These are phyloP conservation scores for Zenarchopterus dispar DNA, from an alignment of 2,797 vertebrate species.

Conservation along the genomic window DNA sequence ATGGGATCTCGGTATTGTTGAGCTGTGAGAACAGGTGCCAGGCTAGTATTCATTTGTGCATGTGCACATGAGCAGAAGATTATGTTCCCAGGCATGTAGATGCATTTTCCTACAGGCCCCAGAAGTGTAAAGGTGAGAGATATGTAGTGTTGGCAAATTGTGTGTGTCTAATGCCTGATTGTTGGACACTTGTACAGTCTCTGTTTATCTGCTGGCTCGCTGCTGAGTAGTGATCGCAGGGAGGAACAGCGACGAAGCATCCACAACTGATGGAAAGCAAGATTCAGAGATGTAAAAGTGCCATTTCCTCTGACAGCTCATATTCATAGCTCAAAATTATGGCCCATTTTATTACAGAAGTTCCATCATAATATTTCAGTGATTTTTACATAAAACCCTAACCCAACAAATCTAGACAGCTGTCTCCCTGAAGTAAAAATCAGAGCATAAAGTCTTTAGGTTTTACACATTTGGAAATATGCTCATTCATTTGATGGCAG, in stretches of 20 bases:
- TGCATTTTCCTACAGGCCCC: slow-evolving; percentile 30
- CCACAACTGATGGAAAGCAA: slow-evolving; percentile 4
- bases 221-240: slow-evolving; percentile 49
- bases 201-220: slow-evolving; percentile 39
- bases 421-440: slow-evolving; percentile 14
- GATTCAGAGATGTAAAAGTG: slow-evolving; percentile 27
- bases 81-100: slow-evolving; percentile 19
- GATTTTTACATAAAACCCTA: slow-evolving; percentile 13
- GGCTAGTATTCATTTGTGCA: slow-evolving; percentile 35
- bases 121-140: slow-evolving; percentile 69
- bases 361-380: slow-evolving; percentile 10
- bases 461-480: slow-evolving; percentile 9
- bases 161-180: slow-evolving; percentile 66
- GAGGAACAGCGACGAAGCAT: slow-evolving; percentile 27
- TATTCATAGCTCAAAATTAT: slow-evolving; percentile 22
- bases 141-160: slow-evolving; percentile 52
- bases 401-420: slow-evolving; percentile 1
- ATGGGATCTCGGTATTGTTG: slow-evolving; percentile 35
- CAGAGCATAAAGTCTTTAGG: background rate
- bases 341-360: background rate
- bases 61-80: slow-evolving; percentile 18
- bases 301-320: slow-evolving; percentile 4
- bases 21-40: slow-evolving; percentile 69
- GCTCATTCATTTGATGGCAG: slow-evolving; percentile 3
- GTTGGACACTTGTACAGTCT: slow-evolving; percentile 44